phyloP scores from a whole-genome alignment of 2,113 vertebrate genomes.

The Phrynosoma blainvillii region DNA sequence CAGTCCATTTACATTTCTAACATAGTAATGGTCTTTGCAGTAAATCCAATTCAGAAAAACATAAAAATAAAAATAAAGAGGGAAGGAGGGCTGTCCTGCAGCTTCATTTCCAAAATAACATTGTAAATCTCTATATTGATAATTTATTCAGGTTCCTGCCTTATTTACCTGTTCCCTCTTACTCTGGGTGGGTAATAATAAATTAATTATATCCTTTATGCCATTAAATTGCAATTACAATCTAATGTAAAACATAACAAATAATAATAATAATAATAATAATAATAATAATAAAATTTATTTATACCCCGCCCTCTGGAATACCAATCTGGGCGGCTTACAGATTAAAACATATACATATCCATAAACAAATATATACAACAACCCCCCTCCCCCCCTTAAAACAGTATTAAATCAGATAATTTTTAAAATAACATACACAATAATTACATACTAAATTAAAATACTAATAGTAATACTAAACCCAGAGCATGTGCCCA shows the following conservation, averaged over 20 bases:
- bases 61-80: neutral
- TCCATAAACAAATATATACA: too few species aligned
- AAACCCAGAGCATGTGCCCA: too few species aligned
- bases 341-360: too few species aligned
- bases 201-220: neutral
- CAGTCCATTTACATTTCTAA: slow-evolving; percentile 55
- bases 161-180: neutral
- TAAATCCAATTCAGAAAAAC: slow-evolving; percentile 19
- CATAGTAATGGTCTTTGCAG: slow-evolving; percentile 45
- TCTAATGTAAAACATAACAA: neutral
- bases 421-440: too few species aligned
- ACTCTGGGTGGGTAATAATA: neutral
- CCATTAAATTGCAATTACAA: neutral
- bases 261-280: too few species aligned
- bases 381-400: too few species aligned
- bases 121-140: neutral
- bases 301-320: too few species aligned
- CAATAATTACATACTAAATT: too few species aligned
- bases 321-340: too few species aligned
- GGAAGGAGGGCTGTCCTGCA: neutral
- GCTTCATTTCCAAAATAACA: neutral
- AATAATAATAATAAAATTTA: too few species aligned
- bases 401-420: too few species aligned
- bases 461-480: too few species aligned
- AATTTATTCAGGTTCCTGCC: neutral